A percentile compares a stretch with the other conserved stretches of the same genome.
These are phyloP conservation scores for Lypha dubia DNA, from an alignment of 2,888 invertebrate species.

Conservation along the genomic window DNA sequence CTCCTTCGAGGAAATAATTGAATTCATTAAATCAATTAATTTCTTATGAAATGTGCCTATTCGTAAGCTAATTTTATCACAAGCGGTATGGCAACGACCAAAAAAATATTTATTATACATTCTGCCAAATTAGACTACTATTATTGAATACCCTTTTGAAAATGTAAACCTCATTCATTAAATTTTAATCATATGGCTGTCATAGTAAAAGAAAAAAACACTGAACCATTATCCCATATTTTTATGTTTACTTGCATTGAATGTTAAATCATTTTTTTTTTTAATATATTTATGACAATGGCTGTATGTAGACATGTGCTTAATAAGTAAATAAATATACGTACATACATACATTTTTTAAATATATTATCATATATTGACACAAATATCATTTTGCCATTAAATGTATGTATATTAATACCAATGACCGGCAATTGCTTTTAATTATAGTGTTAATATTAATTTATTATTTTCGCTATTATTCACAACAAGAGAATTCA, in stretches of 20 bases:
- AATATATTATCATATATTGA: conserved; percentile 48
- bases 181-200: conserved; percentile 29
- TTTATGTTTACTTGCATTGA: not conserved
- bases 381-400: conserved; percentile 46
- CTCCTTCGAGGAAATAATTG: too few species aligned
- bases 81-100: too few species aligned
- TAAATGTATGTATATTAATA: conserved; percentile 45
- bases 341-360: conserved; percentile 12
- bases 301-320: too few species aligned
- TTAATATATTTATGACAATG: conserved; percentile 1
- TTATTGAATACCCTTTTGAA: not conserved
- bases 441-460: conserved; percentile 54
- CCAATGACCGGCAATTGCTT: conserved; percentile 54
- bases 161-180: conserved; percentile 9
- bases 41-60: too few species aligned
- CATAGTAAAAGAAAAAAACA: conserved; percentile 1
- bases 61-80: too few species aligned
- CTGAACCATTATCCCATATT: not conserved
- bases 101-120: too few species aligned
- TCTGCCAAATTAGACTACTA: not conserved
- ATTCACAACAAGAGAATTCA: not conserved
- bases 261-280: conserved; percentile 13
- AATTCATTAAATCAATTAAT: too few species aligned
- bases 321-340: conserved; percentile 7
- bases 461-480: conserved; percentile 3